Evolutionary conservation across 1,140 invertebrate species (phyloP).

Genomic region (Spodoptera frugiperda): DNA sequence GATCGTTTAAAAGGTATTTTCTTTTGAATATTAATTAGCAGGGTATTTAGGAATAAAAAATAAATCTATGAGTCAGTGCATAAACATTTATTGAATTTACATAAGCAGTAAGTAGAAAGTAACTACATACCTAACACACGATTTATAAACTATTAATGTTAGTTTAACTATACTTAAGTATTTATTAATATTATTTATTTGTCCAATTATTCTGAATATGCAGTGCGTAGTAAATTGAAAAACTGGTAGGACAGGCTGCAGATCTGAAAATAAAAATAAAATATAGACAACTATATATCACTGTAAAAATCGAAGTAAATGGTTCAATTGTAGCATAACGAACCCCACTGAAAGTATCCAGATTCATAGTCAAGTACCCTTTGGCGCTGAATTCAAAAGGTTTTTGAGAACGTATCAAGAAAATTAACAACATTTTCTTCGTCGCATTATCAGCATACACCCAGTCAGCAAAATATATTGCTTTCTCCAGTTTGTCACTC

Average conservation of each 20-base stretch:
- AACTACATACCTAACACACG: too few species aligned
- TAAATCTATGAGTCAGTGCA: not conserved
- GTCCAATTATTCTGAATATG: conserved; percentile 53
- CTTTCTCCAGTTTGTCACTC: conserved; percentile 68
- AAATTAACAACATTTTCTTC: conserved; percentile 70
- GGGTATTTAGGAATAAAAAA: not conserved
- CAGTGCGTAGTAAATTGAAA: conserved; percentile 73
- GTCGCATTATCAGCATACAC: conserved; percentile 63
- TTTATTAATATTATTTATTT: too few species aligned
- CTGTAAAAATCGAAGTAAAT: not conserved
- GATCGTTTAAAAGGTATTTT: too few species aligned
- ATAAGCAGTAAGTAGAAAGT: too few species aligned
- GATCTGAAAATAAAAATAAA: conserved; percentile 69
- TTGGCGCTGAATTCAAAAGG: conserved; percentile 74
- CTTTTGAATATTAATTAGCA: not conserved
- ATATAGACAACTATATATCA: not conserved
- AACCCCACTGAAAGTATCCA: conserved; percentile 76
- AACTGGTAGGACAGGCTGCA: conserved; percentile 76
- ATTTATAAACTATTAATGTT: too few species aligned
- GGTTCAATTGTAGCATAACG: conserved; percentile 48
- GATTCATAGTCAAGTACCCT: conserved; percentile 76
- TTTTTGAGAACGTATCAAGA: conserved; percentile 76
- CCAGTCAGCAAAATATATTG: conserved; percentile 74
- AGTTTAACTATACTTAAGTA: too few species aligned
- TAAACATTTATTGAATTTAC: not conserved